Evolutionary conservation across 2,888 invertebrate genomes (phyloP), one percentile per base, ranked within the genome.

Genomic region (Diarsia dahlii): DNA sequence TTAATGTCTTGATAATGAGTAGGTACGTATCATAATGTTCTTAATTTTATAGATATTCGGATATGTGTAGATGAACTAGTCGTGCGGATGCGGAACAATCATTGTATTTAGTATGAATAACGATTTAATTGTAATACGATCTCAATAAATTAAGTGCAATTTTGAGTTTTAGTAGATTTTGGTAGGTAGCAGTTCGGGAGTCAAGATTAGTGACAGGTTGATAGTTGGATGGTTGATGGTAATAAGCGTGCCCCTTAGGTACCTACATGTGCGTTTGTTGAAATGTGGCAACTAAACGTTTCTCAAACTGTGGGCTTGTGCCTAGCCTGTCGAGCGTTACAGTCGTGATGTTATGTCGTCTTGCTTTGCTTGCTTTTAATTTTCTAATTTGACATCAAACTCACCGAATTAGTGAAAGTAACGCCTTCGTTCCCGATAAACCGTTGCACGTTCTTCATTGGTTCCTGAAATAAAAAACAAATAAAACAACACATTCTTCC

Each of bases 401-500:
- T 97, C 96, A 98, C 98, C 85, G 98, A 97, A 94, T 98, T 98
- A 13, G 94, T 93, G 92, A 98, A 98, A 5, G 97, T 97, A 46
- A 97, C 97, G 45, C 99, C 98, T 84, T 97, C 93, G 71, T 97
- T 95, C 20, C 96, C 97, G 81, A 98, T 95, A 78, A 98, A 94
- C 80, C 97, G 95, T 75, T 95, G 92, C 2, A 98, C 98, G 90
- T 97, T 97, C 88, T 93, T 94, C 97, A 98, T 97, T 10, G 98
- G 98, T 45, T 93, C 96, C 98, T 98, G 95, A 90, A 97, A 97
- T 84, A 81, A 89, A 93, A 92, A 91, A 85, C 60, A 81, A 88
- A 88, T 88, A 89, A 89, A 89, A 89, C 88, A 82, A 82, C 86
- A 81, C 58, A 71, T 87, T 89, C 0, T 88, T 89, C 88, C 85